Evolutionary conservation across 1,140 invertebrate species (phyloP).

Genomic region (Musca vetustissima): DNA sequence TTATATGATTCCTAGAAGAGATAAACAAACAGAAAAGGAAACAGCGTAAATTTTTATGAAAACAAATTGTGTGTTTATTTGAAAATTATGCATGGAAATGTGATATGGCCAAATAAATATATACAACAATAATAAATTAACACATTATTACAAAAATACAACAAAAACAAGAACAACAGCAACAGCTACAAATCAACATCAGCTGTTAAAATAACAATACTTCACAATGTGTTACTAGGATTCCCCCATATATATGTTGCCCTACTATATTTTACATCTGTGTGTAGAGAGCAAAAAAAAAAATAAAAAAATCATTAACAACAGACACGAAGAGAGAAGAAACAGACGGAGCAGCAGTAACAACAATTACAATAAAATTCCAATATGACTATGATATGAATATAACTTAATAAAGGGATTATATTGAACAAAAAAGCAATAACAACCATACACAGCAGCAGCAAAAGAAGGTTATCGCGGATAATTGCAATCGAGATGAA

Average conservation of each 20-base stretch:
- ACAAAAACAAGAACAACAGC: no score
- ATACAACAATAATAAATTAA: background rate
- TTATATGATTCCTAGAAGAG: background rate
- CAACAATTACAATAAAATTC: background rate
- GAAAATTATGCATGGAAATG: background rate
- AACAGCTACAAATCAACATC: no score
- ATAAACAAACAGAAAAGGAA: background rate
- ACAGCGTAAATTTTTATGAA: background rate
- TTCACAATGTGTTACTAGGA: no score
- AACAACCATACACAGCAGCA: no score
- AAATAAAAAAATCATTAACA: background rate
- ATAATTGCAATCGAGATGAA: background rate
- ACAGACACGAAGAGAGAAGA: no score
- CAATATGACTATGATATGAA: background rate
- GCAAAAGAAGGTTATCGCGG: no score
- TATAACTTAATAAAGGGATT: slow-evolving; percentile 2
- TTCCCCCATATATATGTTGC: no score
- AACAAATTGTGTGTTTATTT: slow-evolving; percentile 11
- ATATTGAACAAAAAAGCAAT: no score
- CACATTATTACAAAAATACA: background rate
- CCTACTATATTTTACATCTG: no score
- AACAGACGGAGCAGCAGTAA: no score
- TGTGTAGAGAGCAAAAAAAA: background rate
- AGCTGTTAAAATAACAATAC: no score
- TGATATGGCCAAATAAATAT: background rate